Conservation (phyloP, 2,797 vertebrate genomes). For the Pygocentrus nattereri region DNA sequence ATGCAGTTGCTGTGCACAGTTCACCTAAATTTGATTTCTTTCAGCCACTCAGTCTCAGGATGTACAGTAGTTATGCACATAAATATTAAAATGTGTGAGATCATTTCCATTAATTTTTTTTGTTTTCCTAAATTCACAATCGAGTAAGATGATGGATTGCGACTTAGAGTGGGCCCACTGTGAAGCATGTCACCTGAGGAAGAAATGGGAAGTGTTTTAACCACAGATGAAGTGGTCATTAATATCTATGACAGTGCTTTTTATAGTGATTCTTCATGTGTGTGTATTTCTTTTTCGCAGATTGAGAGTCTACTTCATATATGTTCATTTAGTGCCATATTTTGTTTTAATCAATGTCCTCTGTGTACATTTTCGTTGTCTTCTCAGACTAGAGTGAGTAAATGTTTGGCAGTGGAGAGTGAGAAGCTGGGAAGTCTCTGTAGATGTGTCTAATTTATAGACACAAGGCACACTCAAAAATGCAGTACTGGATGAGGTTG, state of each 20-base stretch:
- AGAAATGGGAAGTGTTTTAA: not conserved
- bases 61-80: constrained; percentile 33
- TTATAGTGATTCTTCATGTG: not conserved
- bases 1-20: constrained; percentile 28
- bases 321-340: not conserved
- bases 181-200: not conserved
- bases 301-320: not conserved
- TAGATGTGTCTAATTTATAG: constrained; percentile 48
- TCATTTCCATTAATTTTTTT: constrained; percentile 23
- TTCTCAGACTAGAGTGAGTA: not conserved
- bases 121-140: constrained; percentile 27
- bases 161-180: not conserved
- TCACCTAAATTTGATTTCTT: constrained; percentile 50
- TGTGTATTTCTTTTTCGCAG: not conserved
- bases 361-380: not conserved
- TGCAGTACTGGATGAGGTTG: constrained; percentile 8
- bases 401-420: constrained; percentile 7
- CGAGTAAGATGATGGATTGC: not conserved
- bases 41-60: constrained; percentile 38
- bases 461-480: constrained; percentile 24
- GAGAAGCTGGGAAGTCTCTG: constrained; percentile 37
- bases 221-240: not conserved
- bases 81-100: constrained; percentile 38
- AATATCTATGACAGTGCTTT: not conserved
- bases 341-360: not conserved